A percentile compares a stretch with the other conserved stretches of the same genome.
These are phyloP conservation scores for Dipodomys spectabilis DNA, from an alignment of 2,113 vertebrate species.

Conservation along the genomic window DNA sequence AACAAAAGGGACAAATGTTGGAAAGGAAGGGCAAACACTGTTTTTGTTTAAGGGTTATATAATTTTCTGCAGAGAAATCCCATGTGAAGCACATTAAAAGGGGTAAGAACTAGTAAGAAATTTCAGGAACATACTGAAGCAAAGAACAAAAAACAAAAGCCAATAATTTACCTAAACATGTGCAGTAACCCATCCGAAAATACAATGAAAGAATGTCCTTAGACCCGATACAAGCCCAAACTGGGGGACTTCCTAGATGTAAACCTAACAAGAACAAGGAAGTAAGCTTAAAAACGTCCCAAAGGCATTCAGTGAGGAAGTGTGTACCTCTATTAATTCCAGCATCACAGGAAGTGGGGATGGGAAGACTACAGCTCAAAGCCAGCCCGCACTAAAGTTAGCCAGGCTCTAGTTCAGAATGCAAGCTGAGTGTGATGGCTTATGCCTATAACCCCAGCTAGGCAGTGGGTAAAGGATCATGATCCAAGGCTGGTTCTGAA, in stretches of 20 bases:
- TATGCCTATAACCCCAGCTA: too few species aligned
- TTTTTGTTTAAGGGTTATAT: conserved; percentile 1
- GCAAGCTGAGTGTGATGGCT: too few species aligned
- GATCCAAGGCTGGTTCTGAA: too few species aligned
- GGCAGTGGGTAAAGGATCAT: not conserved
- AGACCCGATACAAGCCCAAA: not conserved
- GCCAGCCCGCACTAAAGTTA: too few species aligned
- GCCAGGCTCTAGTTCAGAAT: too few species aligned
- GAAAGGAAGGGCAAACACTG: conserved; percentile 9
- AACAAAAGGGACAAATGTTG: not conserved
- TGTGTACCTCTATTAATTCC: not conserved
- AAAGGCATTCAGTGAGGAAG: not conserved
- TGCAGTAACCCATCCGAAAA: not conserved
- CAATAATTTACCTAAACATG: not conserved
- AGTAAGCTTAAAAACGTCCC: not conserved
- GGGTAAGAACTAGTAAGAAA: not conserved
- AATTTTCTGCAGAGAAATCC: conserved; percentile 37
- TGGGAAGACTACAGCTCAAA: too few species aligned
- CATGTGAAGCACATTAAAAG: conserved; percentile 14
- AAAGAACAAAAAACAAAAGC: conserved; percentile 12
- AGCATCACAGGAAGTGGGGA: too few species aligned
- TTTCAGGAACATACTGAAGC: not conserved
- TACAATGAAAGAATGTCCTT: not conserved
- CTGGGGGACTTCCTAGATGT: not conserved
- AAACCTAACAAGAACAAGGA: not conserved